Percentiles rank a stretch among this genome's conserved stretches.
Conservation (phyloP, 2,113 vertebrate species). For the Anguilla rostrata region DNA sequence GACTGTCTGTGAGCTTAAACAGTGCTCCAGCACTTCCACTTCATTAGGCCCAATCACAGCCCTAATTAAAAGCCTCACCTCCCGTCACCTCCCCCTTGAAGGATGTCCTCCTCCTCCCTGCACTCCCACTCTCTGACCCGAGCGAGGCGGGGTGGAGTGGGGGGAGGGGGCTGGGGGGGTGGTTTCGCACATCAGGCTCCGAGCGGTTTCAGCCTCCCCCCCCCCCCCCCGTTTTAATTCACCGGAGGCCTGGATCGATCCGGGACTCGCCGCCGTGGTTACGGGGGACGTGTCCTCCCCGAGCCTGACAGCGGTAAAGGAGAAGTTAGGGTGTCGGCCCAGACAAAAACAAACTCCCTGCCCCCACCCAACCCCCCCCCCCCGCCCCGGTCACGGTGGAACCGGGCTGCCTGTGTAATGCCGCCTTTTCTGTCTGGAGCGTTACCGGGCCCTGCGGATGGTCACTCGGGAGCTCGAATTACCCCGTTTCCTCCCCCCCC, state of each 20-base stretch:
- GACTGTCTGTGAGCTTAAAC: slow-evolving; percentile 20
- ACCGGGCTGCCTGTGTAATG: background rate
- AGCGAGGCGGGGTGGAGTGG: too few species aligned
- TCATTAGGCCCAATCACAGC: slow-evolving; percentile 41
- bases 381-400: background rate
- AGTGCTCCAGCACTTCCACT: slow-evolving; percentile 38
- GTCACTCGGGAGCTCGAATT: too few species aligned
- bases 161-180: too few species aligned
- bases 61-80: slow-evolving; percentile 43
- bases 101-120: slow-evolving; percentile 34
- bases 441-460: background rate
- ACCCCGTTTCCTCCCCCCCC: background rate
- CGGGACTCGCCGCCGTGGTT: background rate
- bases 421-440: background rate
- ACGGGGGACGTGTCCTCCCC: too few species aligned
- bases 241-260: background rate
- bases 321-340: too few species aligned
- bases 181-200: too few species aligned
- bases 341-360: too few species aligned
- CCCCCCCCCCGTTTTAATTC: background rate
- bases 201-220: too few species aligned
- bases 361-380: too few species aligned
- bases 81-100: slow-evolving; percentile 19
- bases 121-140: background rate
- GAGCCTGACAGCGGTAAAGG: too few species aligned